Evolutionary conservation across 23 tunicate species (phyloP).

Genomic region (Clavelina lepadiformis): DNA sequence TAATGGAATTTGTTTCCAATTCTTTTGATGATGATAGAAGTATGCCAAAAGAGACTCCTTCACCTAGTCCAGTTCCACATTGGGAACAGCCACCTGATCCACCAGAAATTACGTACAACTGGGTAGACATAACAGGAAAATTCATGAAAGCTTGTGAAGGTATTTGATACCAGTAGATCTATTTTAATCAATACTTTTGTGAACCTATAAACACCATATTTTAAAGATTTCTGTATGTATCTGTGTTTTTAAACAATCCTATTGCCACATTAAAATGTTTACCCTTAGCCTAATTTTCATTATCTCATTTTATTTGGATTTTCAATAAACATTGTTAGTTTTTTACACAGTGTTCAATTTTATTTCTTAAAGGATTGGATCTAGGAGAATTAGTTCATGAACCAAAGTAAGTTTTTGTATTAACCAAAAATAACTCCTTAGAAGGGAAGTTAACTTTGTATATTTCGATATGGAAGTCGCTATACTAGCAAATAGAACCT

Average conservation of each 20-base stretch:
- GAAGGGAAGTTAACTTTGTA: not conserved
- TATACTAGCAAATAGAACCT: not conserved
- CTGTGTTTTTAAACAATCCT: too few relatives aligned
- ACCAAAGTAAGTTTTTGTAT: constrained; percentile 53
- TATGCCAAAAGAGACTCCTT: constrained; percentile 52
- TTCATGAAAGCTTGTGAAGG: constrained; percentile 61
- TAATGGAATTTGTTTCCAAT: constrained; percentile 7
- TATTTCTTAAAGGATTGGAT: constrained; percentile 39
- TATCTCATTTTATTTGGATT: too few relatives aligned
- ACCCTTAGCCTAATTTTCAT: too few relatives aligned
- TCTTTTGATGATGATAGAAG: constrained; percentile 4
- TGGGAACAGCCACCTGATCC: constrained; percentile 66
- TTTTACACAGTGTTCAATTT: too few relatives aligned
- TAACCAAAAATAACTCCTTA: not conserved
- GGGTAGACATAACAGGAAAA: constrained; percentile 76
- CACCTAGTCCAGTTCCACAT: constrained; percentile 70
- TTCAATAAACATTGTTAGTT: too few relatives aligned
- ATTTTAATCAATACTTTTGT: not conserved
- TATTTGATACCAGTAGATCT: too few relatives aligned
- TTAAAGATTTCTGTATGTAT: not conserved
- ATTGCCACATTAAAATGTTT: too few relatives aligned
- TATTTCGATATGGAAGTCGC: not conserved
- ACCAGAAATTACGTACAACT: constrained; percentile 63
- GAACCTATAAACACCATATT: not conserved
- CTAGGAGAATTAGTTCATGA: constrained; percentile 85